Evolutionary conservation across 2,888 invertebrate species (phyloP).

Genomic region (Drosophila subquinaria): DNA sequence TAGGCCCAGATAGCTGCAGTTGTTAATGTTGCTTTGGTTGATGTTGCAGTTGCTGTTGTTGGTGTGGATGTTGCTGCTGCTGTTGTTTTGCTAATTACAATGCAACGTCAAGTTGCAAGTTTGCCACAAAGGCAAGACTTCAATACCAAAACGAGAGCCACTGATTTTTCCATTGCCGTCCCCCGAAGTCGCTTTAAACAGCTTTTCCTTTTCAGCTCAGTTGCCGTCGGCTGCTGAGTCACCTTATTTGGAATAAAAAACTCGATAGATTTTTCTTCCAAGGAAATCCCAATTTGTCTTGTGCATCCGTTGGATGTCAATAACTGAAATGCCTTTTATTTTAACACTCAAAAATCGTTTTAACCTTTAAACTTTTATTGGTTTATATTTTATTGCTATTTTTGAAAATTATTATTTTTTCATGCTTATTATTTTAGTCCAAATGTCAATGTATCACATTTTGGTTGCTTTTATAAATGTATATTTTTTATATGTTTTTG

Average conservation of each 20-base stretch:
- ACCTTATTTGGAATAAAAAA: conserved; percentile 36
- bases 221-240: conserved; percentile 31
- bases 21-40: conserved; percentile 11
- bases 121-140: conserved; percentile 41
- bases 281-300: conserved; percentile 50
- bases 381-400: conserved; percentile 1
- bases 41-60: conserved; percentile 15
- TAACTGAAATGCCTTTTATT: conserved; percentile 28
- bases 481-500: conserved; percentile 13
- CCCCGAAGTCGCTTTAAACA: conserved; percentile 32
- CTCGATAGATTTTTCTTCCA: conserved; percentile 38
- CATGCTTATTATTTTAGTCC: conserved; percentile 7
- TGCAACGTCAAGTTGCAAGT: conserved; percentile 28
- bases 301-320: conserved; percentile 6
- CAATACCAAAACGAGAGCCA: conserved; percentile 41
- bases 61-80: conserved; percentile 3
- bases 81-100: conserved; percentile 62
- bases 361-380: conserved; percentile 12
- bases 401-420: neutral
- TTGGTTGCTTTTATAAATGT: conserved; percentile 15
- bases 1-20: conserved; percentile 25
- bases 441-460: conserved; percentile 70
- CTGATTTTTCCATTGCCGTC: conserved; percentile 61
- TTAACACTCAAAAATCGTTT: neutral
- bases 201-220: conserved; percentile 45